Percentiles rank a stretch among this genome's conserved stretches.
Conservation (phyloP, 2,797 vertebrate genomes). For the Alauda arvensis region DNA sequence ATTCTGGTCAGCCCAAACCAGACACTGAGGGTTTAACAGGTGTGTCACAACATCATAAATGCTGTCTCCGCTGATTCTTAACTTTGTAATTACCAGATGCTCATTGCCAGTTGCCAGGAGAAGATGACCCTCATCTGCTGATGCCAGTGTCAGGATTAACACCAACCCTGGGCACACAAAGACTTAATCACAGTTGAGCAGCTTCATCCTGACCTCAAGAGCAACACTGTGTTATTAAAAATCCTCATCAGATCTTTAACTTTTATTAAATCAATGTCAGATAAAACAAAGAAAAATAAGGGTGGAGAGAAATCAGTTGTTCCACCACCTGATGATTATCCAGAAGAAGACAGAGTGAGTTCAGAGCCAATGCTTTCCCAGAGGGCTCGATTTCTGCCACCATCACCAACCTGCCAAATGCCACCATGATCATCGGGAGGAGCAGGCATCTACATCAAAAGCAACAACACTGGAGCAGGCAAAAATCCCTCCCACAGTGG, state of each 20-base stretch:
- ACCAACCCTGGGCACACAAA: neutral
- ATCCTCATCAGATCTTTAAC: slow-evolving; percentile 18
- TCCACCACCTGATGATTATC: slow-evolving; percentile 71
- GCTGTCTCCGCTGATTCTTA: neutral
- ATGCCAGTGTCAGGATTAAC: neutral
- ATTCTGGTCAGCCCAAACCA: neutral
- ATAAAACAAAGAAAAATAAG: slow-evolving; percentile 30
- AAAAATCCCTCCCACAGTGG: neutral
- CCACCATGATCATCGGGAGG: slow-evolving; percentile 12
- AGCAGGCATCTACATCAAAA: neutral
- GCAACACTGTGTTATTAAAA: neutral
- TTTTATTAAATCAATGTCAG: slow-evolving; percentile 79
- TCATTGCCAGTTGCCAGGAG: neutral
- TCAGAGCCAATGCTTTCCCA: slow-evolving; percentile 10
- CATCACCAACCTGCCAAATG: slow-evolving; percentile 20
- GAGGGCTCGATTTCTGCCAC: neutral
- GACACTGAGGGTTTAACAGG: neutral
- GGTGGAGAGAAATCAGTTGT: slow-evolving; percentile 43
- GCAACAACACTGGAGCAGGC: slow-evolving; percentile 55
- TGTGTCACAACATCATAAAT: neutral
- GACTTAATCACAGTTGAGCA: neutral
- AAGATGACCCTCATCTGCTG: neutral
- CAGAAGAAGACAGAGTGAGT: slow-evolving; percentile 48
- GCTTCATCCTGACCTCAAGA: neutral
- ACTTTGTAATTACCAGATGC: neutral